These are phyloP conservation scores for Sanderia malayensis DNA, from an alignment of 30 jellyfish, hydroid and myxozoan species.

Conservation along the genomic window DNA sequence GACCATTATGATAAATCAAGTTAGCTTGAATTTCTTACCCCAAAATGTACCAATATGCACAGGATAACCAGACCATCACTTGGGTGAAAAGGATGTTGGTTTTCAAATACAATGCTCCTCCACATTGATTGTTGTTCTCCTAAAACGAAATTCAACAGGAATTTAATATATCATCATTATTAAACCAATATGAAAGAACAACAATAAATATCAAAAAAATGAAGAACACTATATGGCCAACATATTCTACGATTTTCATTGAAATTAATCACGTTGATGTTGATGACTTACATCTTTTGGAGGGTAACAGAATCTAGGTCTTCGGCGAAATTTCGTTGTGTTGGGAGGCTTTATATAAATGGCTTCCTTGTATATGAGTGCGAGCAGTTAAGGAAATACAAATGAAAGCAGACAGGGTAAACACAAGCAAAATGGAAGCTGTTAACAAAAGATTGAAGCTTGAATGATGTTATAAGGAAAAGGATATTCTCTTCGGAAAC, in stretches of 20 bases:
- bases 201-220: background rate
- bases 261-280: no score
- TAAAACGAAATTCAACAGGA: background rate
- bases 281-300: conserved; percentile 54
- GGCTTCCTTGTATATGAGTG: conserved; percentile 49
- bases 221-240: no score
- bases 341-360: conserved; percentile 53
- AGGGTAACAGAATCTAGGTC: conserved; percentile 64
- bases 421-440: background rate
- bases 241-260: no score
- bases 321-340: conserved; percentile 50
- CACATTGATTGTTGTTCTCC: conserved; percentile 5
- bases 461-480: no score
- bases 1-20: no score
- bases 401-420: background rate
- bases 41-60: background rate
- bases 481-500: conserved; percentile 69
- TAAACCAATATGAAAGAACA: background rate
- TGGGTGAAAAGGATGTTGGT: background rate
- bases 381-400: conserved; percentile 16
- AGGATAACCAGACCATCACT: background rate
- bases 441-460: no score
- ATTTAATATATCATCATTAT: no score
- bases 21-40: no score
- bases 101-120: background rate